Base-by-base conservation (phyloP, 2,113 vertebrate species). In the Cryptotis parvus region DNA sequence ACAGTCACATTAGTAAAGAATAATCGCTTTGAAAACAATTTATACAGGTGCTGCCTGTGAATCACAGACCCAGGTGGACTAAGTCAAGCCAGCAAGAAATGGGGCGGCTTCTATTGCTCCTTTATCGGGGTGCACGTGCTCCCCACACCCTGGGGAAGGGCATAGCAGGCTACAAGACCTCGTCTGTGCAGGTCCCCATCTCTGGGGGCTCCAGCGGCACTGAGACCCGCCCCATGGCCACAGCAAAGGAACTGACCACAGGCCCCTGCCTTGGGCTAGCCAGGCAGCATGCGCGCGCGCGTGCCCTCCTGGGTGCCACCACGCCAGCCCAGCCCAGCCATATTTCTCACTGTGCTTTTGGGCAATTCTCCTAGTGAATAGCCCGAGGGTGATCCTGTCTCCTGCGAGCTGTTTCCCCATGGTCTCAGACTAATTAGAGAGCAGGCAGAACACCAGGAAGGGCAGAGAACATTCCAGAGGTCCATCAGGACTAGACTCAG, bases 161-260 rank as follows among this genome's bases (percentile, higher is more conserved):
- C 10, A 15, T 15, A 5, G 16, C 52, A 16, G 20, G 20, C 52
- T 55, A 55, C 52, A 55, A 55, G 52, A 12, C 15, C 52, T 18
- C 43, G 6, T 11, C 5, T 55, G 52, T 55, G 52, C 15, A 20
- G 22, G 55, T 58, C 16, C 49, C 10, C 18, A 58, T 6, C 3
- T 58, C 55, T 24, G 22, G 3, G 55, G 55, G 55, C 16, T 16
- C 16, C 11, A 8, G 49, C 49, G 16, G 55, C 55, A 75, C 66
- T 95, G 69, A 79, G 84, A 68, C 55, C 33, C 20, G 29, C 20
- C 14, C 27, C 31, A 20, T 29, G 22, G 68, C 33, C 69, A 52
- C 72, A 85, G 75, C 87, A 66, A 45, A 74, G 79, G 79, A 12
- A 39, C 72, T 63, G 66, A 68, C 78, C 90, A 75, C 90, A 86